These are phyloP conservation scores for Palythoa grandiflora DNA, from an alignment of 92 coral and sea anemone genomes.

Conservation along the genomic window DNA sequence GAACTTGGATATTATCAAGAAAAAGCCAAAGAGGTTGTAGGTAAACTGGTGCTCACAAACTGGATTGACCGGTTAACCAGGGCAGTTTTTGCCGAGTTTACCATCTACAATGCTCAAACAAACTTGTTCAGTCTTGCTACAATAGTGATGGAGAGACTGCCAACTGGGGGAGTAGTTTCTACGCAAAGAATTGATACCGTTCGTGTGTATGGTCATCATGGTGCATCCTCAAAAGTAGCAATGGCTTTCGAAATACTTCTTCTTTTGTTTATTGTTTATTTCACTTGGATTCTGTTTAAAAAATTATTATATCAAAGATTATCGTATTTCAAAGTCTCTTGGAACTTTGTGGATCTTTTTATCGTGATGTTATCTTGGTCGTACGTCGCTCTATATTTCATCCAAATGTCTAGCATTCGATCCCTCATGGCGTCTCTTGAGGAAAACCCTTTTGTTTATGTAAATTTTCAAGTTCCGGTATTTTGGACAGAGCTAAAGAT, in stretches of 20 bases:
- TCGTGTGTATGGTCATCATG: conserved; percentile 69
- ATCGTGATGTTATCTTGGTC: conserved; percentile 48
- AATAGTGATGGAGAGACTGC: conserved; percentile 59
- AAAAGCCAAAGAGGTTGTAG: conserved; percentile 49
- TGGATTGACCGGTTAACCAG: conserved; percentile 66
- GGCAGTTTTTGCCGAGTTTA: conserved; percentile 63
- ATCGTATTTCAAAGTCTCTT: conserved; percentile 48
- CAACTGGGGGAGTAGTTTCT: conserved; percentile 67
- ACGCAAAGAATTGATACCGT: conserved; percentile 67
- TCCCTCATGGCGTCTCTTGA: conserved; percentile 52
- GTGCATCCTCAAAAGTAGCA: conserved; percentile 47
- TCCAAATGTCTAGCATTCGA: conserved; percentile 40
- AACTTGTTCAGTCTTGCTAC: conserved; percentile 77
- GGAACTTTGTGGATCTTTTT: conserved; percentile 57
- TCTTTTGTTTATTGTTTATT: conserved; percentile 36
- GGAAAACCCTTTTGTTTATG: conserved; percentile 73
- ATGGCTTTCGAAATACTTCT: conserved; percentile 53
- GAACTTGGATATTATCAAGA: conserved; percentile 63
- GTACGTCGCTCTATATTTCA: conserved; percentile 49
- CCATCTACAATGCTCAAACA: conserved; percentile 70
- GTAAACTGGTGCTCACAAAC: conserved; percentile 46
- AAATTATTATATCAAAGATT: conserved; percentile 47
- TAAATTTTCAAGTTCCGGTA: conserved; percentile 73
- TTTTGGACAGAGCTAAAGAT: conserved; percentile 61
- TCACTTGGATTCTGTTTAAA: conserved; percentile 51